Base-by-base conservation (phyloP, 2,888 invertebrate genomes). In the Melanophora roralis region DNA sequence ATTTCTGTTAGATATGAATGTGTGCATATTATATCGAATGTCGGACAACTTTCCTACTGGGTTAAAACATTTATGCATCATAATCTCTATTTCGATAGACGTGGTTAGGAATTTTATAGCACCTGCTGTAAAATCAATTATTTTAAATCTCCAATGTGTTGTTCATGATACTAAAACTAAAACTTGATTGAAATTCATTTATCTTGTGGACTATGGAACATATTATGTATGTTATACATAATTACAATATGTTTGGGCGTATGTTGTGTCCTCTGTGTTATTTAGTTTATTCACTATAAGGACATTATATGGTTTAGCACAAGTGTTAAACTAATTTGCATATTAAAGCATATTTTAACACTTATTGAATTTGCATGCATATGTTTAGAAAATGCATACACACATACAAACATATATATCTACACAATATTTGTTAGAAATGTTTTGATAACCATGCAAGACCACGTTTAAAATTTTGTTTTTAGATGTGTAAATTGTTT, bases 121-220 rank as follows among this genome's bases (percentile, higher is more conserved):
- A 73, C 72, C 67, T 78, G 38, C 38, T 38, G 11, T 59, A 36
- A 11, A 51, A 40, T 59, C 36, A 65, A 78, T 73, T 21, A 27
- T 21, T 47, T 78, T 34, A 67, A 72, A 73, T 73, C 73, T 14
- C 47, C 59, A 14, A 47, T 38, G 43, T 71, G 59, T 59, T 38
- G n/a, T 16, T 67, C 21, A 49, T 21, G 27, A 27, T 53, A 43
- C 45, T 43, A 49, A 45, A 59, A 55, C 55, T 62, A 49, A 45
- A 65, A 55, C 62, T 64, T 72, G 51, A 76, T 76, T 73, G 76
- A 64, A 76, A 80, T 80, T 80, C 64, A 76, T 72, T 80, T 80
- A 80, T 36, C 32, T 21, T 51, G n/a, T 51, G 40, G 49, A 77
- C 57, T 36, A 47, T 72, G 14, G 14, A 40, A 45, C 1, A 5